A percentile compares a stretch with the other conserved stretches of the same genome.
Evolutionary conservation across 2,888 invertebrate genomes (phyloP).

Genomic region (Diadegma fenestrale): DNA sequence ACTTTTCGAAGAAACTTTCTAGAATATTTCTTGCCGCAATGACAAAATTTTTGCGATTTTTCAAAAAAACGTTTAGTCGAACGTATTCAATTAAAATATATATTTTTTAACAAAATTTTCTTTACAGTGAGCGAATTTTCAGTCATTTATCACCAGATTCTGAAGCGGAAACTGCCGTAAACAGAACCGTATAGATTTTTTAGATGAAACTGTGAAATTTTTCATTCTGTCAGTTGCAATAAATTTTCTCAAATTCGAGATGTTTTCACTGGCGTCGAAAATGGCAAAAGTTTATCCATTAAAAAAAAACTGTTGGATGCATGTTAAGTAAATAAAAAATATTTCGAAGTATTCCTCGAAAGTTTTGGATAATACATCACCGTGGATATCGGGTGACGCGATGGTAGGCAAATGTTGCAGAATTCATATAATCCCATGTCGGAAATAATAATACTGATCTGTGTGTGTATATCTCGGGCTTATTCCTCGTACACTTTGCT

Average conservation of each 20-base stretch:
- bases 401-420: constrained; percentile 8
- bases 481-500: constrained; percentile 6
- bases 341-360: neutral
- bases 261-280: no score
- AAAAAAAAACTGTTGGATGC: no score
- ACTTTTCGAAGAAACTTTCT: no score
- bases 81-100: no score
- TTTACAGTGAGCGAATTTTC: no score
- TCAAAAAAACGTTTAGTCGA: no score
- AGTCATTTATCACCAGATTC: neutral
- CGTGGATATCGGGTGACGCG: constrained; percentile 13
- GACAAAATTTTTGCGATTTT: no score
- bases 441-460: constrained; percentile 22
- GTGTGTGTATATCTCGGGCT: neutral
- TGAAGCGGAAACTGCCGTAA: neutral
- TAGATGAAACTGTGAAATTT: neutral
- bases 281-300: no score
- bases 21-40: no score
- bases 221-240: neutral
- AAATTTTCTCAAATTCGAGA: no score
- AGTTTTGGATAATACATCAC: neutral
- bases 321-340: neutral
- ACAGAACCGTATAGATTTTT: neutral
- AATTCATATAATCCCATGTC: neutral
- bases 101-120: no score